A percentile compares a stretch with the other conserved stretches of the same genome.
phyloP scores from a whole-genome alignment of 2,888 invertebrate genomes.

The Drosophila emarginata region DNA sequence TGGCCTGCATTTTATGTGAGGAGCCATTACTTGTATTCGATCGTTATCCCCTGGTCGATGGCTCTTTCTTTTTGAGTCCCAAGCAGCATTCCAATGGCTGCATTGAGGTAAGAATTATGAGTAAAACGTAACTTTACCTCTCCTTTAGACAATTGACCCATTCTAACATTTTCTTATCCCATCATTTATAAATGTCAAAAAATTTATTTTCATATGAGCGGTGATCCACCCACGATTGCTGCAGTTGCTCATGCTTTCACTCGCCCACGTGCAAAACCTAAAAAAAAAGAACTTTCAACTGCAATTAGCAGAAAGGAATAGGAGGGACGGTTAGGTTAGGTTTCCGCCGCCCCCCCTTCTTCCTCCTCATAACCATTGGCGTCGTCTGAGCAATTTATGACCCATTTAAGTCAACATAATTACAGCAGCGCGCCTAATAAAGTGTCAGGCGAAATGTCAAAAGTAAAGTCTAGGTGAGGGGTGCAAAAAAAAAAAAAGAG shows the following conservation, averaged over 20 bases:
- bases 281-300: conserved; percentile 63
- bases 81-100: conserved; percentile 93
- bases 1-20: conserved; percentile 94
- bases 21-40: conserved; percentile 96
- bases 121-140: too few relatives aligned
- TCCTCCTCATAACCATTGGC: too few relatives aligned
- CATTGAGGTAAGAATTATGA: conserved; percentile 87
- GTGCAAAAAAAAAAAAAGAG: too few relatives aligned
- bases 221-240: conserved; percentile 49
- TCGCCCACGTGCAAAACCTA: conserved; percentile 58
- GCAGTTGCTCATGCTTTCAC: conserved; percentile 56
- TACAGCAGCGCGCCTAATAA: conserved; percentile 69
- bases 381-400: conserved; percentile 71
- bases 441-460: conserved; percentile 42
- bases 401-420: conserved; percentile 80
- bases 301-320: conserved; percentile 59
- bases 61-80: conserved; percentile 98
- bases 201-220: background rate
- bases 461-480: conserved; percentile 1
- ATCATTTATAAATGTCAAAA: conserved; percentile 69
- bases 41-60: conserved; percentile 98
- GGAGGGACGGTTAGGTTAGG: background rate
- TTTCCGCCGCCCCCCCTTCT: background rate
- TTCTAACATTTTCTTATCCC: conserved; percentile 18
- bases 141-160: background rate